Conservation (phyloP, 2,113 vertebrate genomes). For the Lethenteron reissneri region DNA sequence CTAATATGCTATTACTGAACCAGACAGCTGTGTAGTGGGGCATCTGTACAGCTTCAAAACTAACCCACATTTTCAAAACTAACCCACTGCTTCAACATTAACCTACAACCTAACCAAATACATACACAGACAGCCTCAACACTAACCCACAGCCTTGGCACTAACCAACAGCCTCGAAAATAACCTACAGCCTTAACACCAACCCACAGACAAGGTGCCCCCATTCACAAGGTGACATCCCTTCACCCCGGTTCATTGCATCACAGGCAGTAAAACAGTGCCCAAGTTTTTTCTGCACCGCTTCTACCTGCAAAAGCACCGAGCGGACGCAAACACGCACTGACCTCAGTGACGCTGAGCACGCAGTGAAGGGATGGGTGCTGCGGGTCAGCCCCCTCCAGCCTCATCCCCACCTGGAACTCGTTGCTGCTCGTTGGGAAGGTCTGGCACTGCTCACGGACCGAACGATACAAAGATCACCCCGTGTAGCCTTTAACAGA, state of each 20-base stretch:
- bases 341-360: slow-evolving; percentile 85
- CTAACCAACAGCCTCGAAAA: background rate
- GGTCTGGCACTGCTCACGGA: slow-evolving; percentile 32
- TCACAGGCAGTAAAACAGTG: background rate
- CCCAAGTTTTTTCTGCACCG: background rate
- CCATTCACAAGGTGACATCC: background rate
- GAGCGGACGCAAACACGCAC: background rate
- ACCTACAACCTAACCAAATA: too few species aligned
- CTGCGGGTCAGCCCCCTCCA: slow-evolving; percentile 84
- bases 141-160: too few species aligned
- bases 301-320: background rate
- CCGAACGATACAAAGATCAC: background rate
- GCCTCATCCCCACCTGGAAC: slow-evolving; percentile 86
- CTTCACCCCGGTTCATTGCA: background rate
- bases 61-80: too few species aligned
- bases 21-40: too few species aligned
- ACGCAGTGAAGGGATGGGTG: slow-evolving; percentile 96
- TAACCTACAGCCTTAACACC: background rate
- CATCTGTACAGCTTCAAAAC: too few species aligned
- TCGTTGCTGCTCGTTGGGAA: slow-evolving; percentile 44
- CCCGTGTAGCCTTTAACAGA: too few species aligned
- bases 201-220: background rate
- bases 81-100: too few species aligned
- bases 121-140: too few species aligned
- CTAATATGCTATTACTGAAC: too few species aligned